A percentile compares a stretch with the other conserved stretches of the same genome.
Conservation (phyloP, 23 tunicate genomes). For the Aplidium turbinatum region DNA sequence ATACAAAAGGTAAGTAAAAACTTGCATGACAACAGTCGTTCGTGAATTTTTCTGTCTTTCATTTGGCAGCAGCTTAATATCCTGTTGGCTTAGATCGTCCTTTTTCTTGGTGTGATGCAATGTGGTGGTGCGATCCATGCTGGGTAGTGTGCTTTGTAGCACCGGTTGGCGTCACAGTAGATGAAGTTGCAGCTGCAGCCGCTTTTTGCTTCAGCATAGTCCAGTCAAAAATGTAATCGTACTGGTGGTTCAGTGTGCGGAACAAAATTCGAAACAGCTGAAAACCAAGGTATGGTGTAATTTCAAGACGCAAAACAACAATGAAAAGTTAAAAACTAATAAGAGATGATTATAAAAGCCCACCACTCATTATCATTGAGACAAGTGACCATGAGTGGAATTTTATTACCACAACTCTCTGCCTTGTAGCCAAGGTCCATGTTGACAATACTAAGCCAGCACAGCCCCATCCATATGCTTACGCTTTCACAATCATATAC, state of each 20-base stretch:
- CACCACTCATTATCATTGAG: too few relatives aligned
- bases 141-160: conserved; percentile 84
- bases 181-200: conserved; percentile 95
- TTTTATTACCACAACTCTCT: too few relatives aligned
- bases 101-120: conserved; percentile 41
- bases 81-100: conserved; percentile 47
- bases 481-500: too few relatives aligned
- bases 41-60: background rate
- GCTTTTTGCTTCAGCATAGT: conserved; percentile 99
- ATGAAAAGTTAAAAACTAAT: too few relatives aligned
- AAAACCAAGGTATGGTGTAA: background rate
- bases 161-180: conserved; percentile 92
- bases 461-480: too few relatives aligned
- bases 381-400: too few relatives aligned
- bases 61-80: conserved; percentile 32
- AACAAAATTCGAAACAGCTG: conserved; percentile 95
- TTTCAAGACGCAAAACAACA: too few relatives aligned
- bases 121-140: conserved; percentile 72
- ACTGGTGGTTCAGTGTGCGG: conserved; percentile 97
- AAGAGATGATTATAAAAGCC: too few relatives aligned
- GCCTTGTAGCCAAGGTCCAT: too few relatives aligned
- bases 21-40: conserved; percentile 2
- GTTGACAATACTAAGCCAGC: too few relatives aligned
- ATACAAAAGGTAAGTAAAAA: conserved; percentile 16
- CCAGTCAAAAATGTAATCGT: conserved; percentile 99